Evolutionary conservation across 2,797 vertebrate species (phyloP).

Genomic region (Enteromius mattozi): DNA sequence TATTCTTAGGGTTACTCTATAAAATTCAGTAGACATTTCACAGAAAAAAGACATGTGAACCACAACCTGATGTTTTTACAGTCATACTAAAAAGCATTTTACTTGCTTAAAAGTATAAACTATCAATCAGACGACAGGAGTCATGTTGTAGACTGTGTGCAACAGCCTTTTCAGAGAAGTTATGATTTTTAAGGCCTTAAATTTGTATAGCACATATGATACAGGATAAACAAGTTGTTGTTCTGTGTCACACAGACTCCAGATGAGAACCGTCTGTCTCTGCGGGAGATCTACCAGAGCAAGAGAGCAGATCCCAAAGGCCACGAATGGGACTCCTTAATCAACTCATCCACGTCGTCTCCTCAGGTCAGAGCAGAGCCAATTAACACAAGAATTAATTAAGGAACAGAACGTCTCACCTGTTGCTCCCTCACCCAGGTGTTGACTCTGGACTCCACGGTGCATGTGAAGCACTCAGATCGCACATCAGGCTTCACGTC

Average conservation of each 20-base stretch:
- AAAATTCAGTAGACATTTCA: background rate
- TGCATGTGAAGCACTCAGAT: conserved; percentile 81
- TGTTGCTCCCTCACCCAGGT: conserved; percentile 74
- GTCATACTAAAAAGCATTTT: background rate
- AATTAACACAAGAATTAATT: background rate
- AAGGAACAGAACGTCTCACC: background rate
- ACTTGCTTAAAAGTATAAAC: background rate
- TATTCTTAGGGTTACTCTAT: background rate
- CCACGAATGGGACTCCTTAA: conserved; percentile 77
- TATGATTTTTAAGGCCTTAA: background rate
- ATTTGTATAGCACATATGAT: background rate
- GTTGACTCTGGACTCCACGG: conserved; percentile 82
- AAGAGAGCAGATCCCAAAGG: conserved; percentile 79
- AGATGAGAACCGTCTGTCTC: conserved; percentile 78
- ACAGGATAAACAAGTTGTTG: too few relatives aligned
- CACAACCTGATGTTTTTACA: background rate
- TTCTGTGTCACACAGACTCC: conserved; percentile 70
- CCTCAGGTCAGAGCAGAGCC: conserved; percentile 82
- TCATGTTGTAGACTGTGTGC: background rate
- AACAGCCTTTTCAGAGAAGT: background rate
- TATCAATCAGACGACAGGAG: background rate
- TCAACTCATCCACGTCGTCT: conserved; percentile 76
- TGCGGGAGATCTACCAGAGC: conserved; percentile 89
- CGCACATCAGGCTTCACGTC: conserved; percentile 78
- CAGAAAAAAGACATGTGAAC: background rate